phyloP scores from a whole-genome alignment of 2,797 vertebrate genomes.

The Mionectes olivaceus region DNA sequence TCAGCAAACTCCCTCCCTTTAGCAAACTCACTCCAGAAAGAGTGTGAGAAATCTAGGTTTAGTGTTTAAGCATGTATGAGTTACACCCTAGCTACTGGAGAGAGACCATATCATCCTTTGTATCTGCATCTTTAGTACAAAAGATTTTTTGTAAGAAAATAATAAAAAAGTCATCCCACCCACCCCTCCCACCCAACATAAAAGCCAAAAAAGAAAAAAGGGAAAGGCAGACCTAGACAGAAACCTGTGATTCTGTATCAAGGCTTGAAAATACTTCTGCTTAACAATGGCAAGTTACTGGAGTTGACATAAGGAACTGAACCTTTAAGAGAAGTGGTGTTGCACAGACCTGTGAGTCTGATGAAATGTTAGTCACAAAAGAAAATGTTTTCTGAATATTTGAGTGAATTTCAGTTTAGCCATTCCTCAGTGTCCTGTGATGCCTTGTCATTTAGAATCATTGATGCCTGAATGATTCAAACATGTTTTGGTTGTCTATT shows the following conservation, averaged over 20 bases:
- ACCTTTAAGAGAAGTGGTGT: not conserved
- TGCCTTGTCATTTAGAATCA: not conserved
- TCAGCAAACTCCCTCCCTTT: conserved; percentile 36
- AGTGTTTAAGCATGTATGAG: conserved; percentile 23
- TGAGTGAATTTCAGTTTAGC: not conserved
- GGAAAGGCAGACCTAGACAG: not conserved
- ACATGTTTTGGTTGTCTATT: not conserved
- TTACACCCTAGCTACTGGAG: not conserved
- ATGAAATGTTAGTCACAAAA: not conserved
- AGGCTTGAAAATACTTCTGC: not conserved
- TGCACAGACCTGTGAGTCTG: not conserved
- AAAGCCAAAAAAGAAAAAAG: not conserved
- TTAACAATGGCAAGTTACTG: not conserved
- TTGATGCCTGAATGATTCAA: not conserved
- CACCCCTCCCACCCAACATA: not conserved
- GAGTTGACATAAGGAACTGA: not conserved
- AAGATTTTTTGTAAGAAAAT: not conserved
- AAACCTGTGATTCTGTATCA: not conserved
- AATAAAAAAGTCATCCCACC: not conserved
- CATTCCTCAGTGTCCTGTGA: not conserved
- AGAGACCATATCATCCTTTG: not conserved
- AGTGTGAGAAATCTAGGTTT: conserved; percentile 27
- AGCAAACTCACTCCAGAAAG: not conserved
- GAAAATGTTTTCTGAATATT: not conserved
- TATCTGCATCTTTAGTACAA: not conserved